Base-by-base conservation (phyloP, 2,888 invertebrate genomes). In the Leptodirus hochenwartii region DNA sequence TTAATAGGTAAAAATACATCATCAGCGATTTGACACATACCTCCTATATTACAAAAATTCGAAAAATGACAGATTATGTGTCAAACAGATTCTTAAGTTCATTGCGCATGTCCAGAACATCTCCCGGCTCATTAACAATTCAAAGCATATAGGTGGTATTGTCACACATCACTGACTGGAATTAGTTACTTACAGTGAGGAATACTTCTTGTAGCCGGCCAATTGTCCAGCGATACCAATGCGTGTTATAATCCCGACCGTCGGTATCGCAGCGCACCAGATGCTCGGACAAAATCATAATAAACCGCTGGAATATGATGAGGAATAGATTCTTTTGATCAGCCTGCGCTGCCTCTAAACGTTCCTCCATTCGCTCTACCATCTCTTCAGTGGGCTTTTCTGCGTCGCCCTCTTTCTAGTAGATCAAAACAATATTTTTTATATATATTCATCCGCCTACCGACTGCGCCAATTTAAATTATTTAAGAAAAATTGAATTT, bases 261-360 rank as follows among this genome's bases (percentile, higher is more conserved):
- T 93, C 90, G 2, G 87, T 84, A 56, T 96, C 95, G 51, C 84
- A 84, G 34, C 82, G 66, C 30, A 87, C 84, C 44, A 96, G 67
- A 61, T 96, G 93, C 54, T 96, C 93, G 0, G 91, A 90, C 39
- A 98, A 62, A 43, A 93, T 85, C 81, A 95, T 93, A 41, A 95
- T 95, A 61, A 98, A 96, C 35, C 95, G 70, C 66, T 95, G 93
- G 59, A 95, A 95, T 45, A 95, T 87, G 53, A 95, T 91, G 37
- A 95, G 72, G 56, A 95, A 95, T 37, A 95, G 63, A 49, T 91
- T 84, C 59, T 95, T 95, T 58, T 93, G 91, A 58, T 95, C 91
- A 39, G 87, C 87, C 59, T 91, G 90, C 0, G 88, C 90, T 3
- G 81, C 76, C 56, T 95, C 95, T 34, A 93, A 55, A 35, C 81